These are phyloP conservation scores for Acrocyrtus sp. DNA, from an alignment of 2,888 invertebrate genomes.

Conservation along the genomic window DNA sequence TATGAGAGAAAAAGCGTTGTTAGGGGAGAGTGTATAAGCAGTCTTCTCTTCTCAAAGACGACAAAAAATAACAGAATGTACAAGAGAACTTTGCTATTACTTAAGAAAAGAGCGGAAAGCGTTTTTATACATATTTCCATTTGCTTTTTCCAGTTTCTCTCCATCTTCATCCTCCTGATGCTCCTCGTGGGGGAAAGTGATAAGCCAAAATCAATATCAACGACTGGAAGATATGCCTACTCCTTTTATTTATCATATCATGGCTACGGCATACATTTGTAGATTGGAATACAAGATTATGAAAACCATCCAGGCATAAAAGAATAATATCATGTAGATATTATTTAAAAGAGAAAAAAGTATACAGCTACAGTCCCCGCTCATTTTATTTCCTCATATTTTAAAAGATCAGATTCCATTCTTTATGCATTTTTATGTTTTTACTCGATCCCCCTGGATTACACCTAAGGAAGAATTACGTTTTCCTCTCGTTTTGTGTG, in stretches of 20 bases:
- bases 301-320: too few relatives aligned
- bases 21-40: background rate
- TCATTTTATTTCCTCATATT: too few relatives aligned
- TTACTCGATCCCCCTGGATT: too few relatives aligned
- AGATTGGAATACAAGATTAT: too few relatives aligned
- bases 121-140: background rate
- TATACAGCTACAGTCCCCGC: too few relatives aligned
- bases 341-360: too few relatives aligned
- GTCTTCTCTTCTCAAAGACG: background rate
- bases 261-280: background rate
- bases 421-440: too few relatives aligned
- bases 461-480: too few relatives aligned
- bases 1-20: background rate
- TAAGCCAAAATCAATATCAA: conserved; percentile 57
- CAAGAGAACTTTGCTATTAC: background rate
- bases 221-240: background rate
- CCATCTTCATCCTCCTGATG: background rate
- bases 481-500: too few relatives aligned
- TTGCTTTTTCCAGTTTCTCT: conserved; percentile 1
- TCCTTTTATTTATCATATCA: conserved; percentile 3
- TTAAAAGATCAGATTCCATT: too few relatives aligned
- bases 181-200: conserved; percentile 35
- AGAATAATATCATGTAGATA: too few relatives aligned
- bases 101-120: background rate
- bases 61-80: background rate